These are phyloP conservation scores for Coregonus suidteri DNA, from an alignment of 2,797 vertebrate genomes.

Conservation along the genomic window DNA sequence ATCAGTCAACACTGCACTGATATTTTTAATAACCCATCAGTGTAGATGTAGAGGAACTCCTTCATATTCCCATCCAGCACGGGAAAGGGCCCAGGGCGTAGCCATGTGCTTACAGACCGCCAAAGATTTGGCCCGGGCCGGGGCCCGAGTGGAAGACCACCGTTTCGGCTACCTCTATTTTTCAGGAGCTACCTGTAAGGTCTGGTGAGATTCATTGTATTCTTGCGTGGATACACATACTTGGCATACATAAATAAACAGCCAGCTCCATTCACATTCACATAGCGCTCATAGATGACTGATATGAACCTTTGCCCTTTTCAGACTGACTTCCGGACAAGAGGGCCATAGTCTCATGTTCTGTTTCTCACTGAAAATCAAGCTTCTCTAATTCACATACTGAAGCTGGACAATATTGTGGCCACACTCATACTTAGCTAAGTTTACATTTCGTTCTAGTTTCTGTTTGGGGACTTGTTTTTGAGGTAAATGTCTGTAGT, in stretches of 20 bases:
- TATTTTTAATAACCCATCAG: not conserved
- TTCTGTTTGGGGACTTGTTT: not conserved
- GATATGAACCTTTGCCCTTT: not conserved
- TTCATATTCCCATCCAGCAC: not conserved
- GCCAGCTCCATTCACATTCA: slow-evolving; percentile 18
- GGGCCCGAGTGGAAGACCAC: not conserved
- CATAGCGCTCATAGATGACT: not conserved
- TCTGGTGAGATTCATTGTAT: slow-evolving; percentile 40
- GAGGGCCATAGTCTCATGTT: not conserved
- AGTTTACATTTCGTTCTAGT: not conserved
- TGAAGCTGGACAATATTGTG: not conserved
- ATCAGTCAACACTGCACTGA: not conserved
- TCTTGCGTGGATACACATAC: slow-evolving; percentile 47
- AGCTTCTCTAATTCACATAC: not conserved
- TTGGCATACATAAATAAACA: slow-evolving; percentile 3
- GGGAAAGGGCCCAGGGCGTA: not conserved
- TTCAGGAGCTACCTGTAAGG: slow-evolving; percentile 40
- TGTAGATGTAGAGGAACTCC: not conserved
- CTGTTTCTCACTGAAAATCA: not conserved
- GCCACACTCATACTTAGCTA: not conserved
- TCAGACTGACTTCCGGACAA: not conserved
- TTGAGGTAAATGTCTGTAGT: not conserved
- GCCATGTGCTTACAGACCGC: not conserved
- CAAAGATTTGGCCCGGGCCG: not conserved
- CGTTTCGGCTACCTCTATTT: slow-evolving; percentile 45